Evolutionary conservation across 1,140 invertebrate genomes (phyloP), one percentile per base, ranked within the genome.

Genomic region (Drosophila truncata): DNA sequence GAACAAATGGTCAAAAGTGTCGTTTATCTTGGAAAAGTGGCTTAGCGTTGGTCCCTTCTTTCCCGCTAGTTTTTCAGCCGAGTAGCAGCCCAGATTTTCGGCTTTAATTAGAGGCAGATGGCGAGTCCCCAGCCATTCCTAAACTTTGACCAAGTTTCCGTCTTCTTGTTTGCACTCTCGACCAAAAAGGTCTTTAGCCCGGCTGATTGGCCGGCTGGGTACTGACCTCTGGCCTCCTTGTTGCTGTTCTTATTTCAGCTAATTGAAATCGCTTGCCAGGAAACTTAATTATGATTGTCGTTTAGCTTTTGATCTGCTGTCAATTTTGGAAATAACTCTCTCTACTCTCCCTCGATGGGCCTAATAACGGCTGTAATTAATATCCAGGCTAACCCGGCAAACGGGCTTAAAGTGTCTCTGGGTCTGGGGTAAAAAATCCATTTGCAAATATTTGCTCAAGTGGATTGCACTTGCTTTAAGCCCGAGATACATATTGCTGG

Each of bases 121-220:
- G 44, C 57, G 70, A 60, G 23, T 82, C 64, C 64, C 35, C 69
- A 60, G 69, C 60, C 61, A 74, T 70, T 60, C 67, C 63, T 69
- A 47, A 85, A 88, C 70, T 84, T 88, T 82, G 85, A 42, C 80
- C 81, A 85, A 90, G 83, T 80, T 86, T 75, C 64, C 66, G 44
- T 44, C 49, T 64, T 44, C 37, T 49, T 59, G 64, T 62, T 79
- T 79, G 63, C 46, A 42, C 72, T 66, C 39, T 41, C 35, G 67
- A 46, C 46, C 60, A 76, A 72, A 72, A 57, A 60, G 65, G 69
- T 67, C 66, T 37, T 46, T 16, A 33, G 29, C 39, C 37, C 18
- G 35, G 20, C 29, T 52, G 55, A 70, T 41, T 60, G 55, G 37
- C 33, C 35, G 42, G 16, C 33, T 67, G 59, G 33, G 10, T 23